Base-by-base conservation (phyloP, 2,797 vertebrate genomes). In the Hypotaenidia philippensis region DNA sequence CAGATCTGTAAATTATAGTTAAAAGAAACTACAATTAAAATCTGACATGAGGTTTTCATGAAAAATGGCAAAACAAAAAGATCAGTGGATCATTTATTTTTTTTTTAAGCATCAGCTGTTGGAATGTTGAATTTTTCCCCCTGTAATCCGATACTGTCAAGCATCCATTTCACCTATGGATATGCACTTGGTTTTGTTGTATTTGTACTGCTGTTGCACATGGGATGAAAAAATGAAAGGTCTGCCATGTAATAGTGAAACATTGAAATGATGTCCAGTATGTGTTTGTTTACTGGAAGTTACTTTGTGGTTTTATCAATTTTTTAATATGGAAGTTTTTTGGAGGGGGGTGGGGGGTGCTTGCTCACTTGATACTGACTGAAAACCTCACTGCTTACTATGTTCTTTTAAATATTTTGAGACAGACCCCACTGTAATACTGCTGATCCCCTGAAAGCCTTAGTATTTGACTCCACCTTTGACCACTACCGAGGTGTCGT, bases 391-490 rank as follows among this genome's bases (percentile, higher is more conserved):
- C 11, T 87, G 38, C 45, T 38, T 89, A 56, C 45, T 79, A 5
- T 4, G 12, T 66, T 70, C 6, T 26, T 29, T 55, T 49, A 17
- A 34, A 5, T 88, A 77, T 72, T 89, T 92, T 80, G 50, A 94
- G 87, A 75, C 96, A 99, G 99, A 65, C 99, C 99, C 9, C 90
- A 69, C 1, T 98, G 97, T 19, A 97, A 91, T 29, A 61, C 82
- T 14, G 83, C 97, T 26, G 98, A 98, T n/a, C 98, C 99, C 0
- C 93, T 99, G 89, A 99, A 98, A 97, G 99, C 99, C 31, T 98
- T 99, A 55, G 99, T 99, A 45, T 99, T 99, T 93, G 99, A 99
- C 95, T 99, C 99, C 26, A 99, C 97, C 34, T 99, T 99, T 83
- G 99, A 99, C 96, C 99, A 99, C 89, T 99, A 99, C 71, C 98